Evolutionary conservation across 2,113 vertebrate genomes (phyloP), one percentile per base, ranked within the genome.

Genomic region (Hippocampus barbouri): DNA sequence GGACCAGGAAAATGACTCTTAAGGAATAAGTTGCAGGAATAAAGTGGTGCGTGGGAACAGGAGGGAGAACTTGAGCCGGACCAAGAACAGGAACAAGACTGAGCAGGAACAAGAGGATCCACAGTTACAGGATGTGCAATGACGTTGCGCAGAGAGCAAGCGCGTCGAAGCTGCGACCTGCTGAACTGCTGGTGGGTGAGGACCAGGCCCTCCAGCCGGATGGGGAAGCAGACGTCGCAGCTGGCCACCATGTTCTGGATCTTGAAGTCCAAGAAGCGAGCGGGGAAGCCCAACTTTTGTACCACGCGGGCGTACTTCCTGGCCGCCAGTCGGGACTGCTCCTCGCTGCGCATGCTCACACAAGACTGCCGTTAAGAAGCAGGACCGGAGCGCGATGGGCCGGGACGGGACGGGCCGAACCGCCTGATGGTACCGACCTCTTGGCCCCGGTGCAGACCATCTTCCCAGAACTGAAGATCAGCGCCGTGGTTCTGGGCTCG

Each of bases 181-280:
- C 94, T 95, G 90, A 98, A 98, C 85, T 98, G 96, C 72, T 94
- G 95, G 80, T 99, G 97, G 16, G 94, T 95, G 27, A 98, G 91
- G 23, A 95, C 94, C 86, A 98, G 88, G 8, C 94, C 94, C 77
- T 99, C 97, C 82, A 99, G 88, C 2, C 94, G 90, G 87, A 98
- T 98, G 65, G 96, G 93, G 75, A 99, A 99, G 75, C 90, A 95
- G 54, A 99, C 96, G 0, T 99, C 97, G 67, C 97, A 99, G 86
- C 95, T 98, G 43, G 94, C 97, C 82, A 99, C 97, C 95, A 98
- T 98, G 81, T 99, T 98, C 91, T 98, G 96, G 78, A 99, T 96
- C 87, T 98, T 99, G 83, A 99, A 99, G 86, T 98, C 95, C 45
- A 98, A 87, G 86, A 99, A 98, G 81, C 94, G 96, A 71, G 95